A percentile compares a stretch with the other conserved stretches of the same genome.
phyloP scores from a whole-genome alignment of 2,797 vertebrate genomes.

The Thripadectes ignobilis region DNA sequence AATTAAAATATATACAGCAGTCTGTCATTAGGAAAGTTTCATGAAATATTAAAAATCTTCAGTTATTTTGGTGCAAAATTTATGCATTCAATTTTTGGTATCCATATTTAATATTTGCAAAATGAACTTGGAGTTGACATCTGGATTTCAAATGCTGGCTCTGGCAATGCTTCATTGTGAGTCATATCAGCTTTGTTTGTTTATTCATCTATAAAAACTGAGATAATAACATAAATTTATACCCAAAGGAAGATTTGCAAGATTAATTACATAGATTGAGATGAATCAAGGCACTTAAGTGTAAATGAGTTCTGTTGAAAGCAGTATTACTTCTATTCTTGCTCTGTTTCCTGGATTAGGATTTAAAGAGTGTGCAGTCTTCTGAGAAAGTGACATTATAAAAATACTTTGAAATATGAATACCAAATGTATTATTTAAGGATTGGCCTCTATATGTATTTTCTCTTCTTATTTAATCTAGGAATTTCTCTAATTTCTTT shows the following conservation, averaged over 20 bases:
- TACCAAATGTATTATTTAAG: not conserved
- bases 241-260: not conserved
- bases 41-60: not conserved
- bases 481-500: not conserved
- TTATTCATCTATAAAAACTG: not conserved
- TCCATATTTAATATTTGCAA: not conserved
- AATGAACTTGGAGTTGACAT: not conserved
- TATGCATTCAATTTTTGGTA: not conserved
- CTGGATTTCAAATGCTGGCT: not conserved
- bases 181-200: not conserved
- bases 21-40: not conserved
- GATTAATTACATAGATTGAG: not conserved
- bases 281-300: not conserved
- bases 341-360: not conserved
- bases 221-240: not conserved
- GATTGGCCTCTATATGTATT: not conserved
- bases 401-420: not conserved
- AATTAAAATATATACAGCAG: not conserved
- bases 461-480: not conserved
- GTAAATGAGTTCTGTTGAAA: not conserved
- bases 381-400: not conserved
- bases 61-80: not conserved
- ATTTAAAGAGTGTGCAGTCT: not conserved
- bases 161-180: not conserved
- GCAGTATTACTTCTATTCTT: not conserved